Evolutionary conservation across 2,797 vertebrate genomes (phyloP).

Genomic region (Kryptopterus vitreolus): DNA sequence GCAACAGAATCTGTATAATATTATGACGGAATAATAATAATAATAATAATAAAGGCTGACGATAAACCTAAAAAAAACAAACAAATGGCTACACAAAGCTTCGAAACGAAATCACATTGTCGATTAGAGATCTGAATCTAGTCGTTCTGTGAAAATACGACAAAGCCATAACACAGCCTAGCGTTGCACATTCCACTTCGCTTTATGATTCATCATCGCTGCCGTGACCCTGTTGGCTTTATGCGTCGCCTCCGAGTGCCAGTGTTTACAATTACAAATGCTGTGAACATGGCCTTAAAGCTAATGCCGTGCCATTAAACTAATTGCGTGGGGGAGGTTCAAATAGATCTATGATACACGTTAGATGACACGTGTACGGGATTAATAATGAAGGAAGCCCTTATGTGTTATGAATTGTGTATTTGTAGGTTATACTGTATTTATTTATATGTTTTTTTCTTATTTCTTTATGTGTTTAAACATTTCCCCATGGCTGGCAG

Average conservation of each 20-base stretch:
- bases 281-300: too few species aligned
- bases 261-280: constrained; percentile 1
- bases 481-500: not conserved
- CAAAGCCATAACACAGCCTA: not conserved
- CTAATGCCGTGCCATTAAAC: not conserved
- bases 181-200: not conserved
- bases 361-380: not conserved
- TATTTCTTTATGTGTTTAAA: not conserved
- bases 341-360: not conserved
- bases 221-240: not conserved
- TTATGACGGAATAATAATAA: not conserved
- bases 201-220: constrained; percentile 1
- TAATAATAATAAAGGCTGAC: too few species aligned
- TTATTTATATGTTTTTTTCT: not conserved
- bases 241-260: not conserved
- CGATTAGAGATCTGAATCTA: too few species aligned
- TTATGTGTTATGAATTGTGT: not conserved
- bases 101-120: too few species aligned
- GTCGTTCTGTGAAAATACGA: not conserved
- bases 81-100: not conserved
- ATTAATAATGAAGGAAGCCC: not conserved
- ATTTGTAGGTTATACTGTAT: not conserved
- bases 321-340: not conserved
- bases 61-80: too few species aligned
- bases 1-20: not conserved